Evolutionary conservation across 1,140 invertebrate genomes (phyloP).

Genomic region (Bombus ignitus): DNA sequence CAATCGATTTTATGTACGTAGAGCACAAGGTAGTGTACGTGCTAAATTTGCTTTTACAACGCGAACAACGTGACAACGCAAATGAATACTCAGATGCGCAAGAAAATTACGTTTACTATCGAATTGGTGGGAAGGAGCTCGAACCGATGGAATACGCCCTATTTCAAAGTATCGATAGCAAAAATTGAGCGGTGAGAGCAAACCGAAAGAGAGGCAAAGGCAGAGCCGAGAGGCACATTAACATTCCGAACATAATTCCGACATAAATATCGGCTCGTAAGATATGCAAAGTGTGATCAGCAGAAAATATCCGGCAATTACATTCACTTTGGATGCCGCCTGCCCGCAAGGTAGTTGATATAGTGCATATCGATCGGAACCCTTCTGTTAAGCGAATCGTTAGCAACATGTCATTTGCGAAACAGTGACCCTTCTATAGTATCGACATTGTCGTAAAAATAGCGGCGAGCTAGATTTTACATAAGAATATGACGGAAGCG

Average conservation of each 20-base stretch:
- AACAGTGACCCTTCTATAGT: slow-evolving; percentile 4
- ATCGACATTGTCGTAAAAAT: slow-evolving; percentile 36
- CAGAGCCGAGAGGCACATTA: slow-evolving; percentile 59
- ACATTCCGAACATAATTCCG: slow-evolving; percentile 71
- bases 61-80: neutral
- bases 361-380: slow-evolving; percentile 40
- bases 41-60: neutral
- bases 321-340: slow-evolving; percentile 61
- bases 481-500: slow-evolving; percentile 16
- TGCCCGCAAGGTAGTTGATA: slow-evolving; percentile 43
- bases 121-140: neutral
- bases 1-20: slow-evolving; percentile 10
- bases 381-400: slow-evolving; percentile 41
- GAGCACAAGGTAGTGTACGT: neutral
- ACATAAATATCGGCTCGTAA: slow-evolving; percentile 72
- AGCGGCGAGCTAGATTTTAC: slow-evolving; percentile 26
- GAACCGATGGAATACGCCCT: too few species aligned
- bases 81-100: neutral
- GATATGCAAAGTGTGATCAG: slow-evolving; percentile 70
- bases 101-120: neutral
- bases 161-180: neutral
- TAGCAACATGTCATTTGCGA: slow-evolving; percentile 51
- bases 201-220: slow-evolving; percentile 40
- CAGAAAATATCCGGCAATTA: slow-evolving; percentile 73
- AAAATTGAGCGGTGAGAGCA: slow-evolving; percentile 21